Evolutionary conservation across 1,140 invertebrate genomes (phyloP).

Genomic region (Cyclargus thomasi): DNA sequence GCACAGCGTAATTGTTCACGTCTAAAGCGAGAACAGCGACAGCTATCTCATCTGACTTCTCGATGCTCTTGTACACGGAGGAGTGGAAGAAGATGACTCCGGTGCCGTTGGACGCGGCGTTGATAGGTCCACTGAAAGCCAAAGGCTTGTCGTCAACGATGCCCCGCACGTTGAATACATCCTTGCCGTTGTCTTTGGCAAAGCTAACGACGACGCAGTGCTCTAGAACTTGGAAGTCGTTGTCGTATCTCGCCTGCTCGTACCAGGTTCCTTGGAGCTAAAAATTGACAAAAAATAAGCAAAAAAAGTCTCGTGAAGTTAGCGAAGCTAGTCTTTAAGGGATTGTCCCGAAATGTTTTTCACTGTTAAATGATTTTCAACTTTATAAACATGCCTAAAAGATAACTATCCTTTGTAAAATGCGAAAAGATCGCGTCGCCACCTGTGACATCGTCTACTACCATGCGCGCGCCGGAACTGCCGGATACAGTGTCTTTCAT

Average conservation of each 20-base stretch:
- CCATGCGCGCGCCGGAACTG: no score
- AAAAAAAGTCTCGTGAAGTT: no score
- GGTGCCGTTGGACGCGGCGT: neutral
- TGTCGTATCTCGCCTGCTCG: neutral
- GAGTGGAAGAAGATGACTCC: slow-evolving; percentile 4
- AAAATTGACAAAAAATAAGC: neutral
- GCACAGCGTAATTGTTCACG: neutral
- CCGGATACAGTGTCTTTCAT: no score
- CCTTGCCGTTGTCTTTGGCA: neutral
- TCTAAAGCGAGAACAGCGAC: neutral
- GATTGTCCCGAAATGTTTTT: no score
- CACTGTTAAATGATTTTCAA: no score
- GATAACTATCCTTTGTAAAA: no score
- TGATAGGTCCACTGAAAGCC: neutral
- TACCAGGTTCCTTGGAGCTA: neutral
- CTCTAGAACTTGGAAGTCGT: neutral
- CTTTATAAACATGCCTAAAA: no score
- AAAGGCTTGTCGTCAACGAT: neutral
- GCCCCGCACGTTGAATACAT: neutral
- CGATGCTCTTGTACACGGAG: neutral
- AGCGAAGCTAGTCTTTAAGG: no score
- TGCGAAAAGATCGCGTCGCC: no score
- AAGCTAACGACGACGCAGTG: neutral
- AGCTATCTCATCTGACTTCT: neutral
- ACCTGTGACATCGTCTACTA: no score